These are phyloP conservation scores for Acanthosepion lycidas DNA, from an alignment of 2,888 invertebrate genomes.

Conservation along the genomic window DNA sequence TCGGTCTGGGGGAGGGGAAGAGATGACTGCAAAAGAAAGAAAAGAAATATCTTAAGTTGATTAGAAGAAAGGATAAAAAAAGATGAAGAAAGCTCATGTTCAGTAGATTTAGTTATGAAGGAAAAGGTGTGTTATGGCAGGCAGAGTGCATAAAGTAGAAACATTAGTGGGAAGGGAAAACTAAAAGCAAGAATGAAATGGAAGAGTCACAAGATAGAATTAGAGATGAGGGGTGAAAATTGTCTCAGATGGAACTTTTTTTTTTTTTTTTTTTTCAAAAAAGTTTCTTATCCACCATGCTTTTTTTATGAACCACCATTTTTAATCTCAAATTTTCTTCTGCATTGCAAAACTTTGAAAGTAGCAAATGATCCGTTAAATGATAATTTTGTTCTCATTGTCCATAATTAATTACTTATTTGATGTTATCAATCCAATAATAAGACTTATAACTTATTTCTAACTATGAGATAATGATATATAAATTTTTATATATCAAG, in stretches of 20 bases:
- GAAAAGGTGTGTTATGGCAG: not conserved
- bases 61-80: not conserved
- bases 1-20: conserved; percentile 76
- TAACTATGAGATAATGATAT: too few relatives aligned
- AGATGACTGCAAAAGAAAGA: conserved; percentile 73
- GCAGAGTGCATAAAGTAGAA: not conserved
- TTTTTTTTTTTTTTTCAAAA: not conserved
- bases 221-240: not conserved
- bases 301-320: not conserved
- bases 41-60: not conserved
- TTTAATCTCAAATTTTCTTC: too few relatives aligned
- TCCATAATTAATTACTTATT: too few relatives aligned
- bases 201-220: not conserved
- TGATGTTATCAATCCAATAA: too few relatives aligned
- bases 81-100: not conserved
- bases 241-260: not conserved
- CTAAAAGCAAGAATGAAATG: not conserved
- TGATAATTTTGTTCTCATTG: too few relatives aligned
- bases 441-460: too few relatives aligned
- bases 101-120: not conserved
- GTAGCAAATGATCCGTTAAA: too few relatives aligned
- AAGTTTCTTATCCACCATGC: not conserved
- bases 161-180: not conserved
- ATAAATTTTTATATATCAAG: too few relatives aligned
- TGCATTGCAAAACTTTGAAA: too few relatives aligned